Evolutionary conservation across 2,113 vertebrate species (phyloP), one percentile per base, ranked within the genome.

Genomic region (Callaeas wilsoni): DNA sequence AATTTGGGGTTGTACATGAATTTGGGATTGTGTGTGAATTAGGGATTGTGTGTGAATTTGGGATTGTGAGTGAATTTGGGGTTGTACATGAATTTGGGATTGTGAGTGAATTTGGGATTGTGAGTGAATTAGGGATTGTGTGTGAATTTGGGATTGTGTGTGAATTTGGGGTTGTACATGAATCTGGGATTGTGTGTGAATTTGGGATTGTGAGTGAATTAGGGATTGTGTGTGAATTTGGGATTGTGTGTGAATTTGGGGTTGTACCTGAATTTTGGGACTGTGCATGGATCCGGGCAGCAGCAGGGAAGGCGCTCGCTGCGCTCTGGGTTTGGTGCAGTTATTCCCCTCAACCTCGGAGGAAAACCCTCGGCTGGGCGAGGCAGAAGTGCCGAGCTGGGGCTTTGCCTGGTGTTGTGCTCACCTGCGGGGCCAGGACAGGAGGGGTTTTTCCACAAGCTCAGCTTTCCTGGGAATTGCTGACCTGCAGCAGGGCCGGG

Each of bases 401-500:
- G 71, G 23, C 4, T 90, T 33, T 53, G 52, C 76, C 15, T 9
- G 75, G 62, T 26, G 47, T 2, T 68, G 81, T 33, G 71, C 17
- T 93, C 77, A 59, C 47, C 87, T 73, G 65, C 62, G 32, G 21
- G 57, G 22, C 21, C 26, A 68, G 47, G 22, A 47, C 8, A 0
- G 10, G 87, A 57, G 23, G 26, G 37, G 9, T n/a, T 91, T 84
- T 87, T 94, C 63, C 39, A 22, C 16, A 3, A 19, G 33, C 41
- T 91, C 95, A 94, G 84, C 84, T 91, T 67, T 84, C 44, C 18
- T n/a, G 73, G 73, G 64, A 84, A 89, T 10, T 41, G 69, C 90
- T 89, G 87, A 89, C 18, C 44, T 8, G 37, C 76, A 49, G 33
- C 20, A 37, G 0, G 47, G 78, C 82, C 9, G 4, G 1, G 16